Percentiles rank a stretch among this genome's conserved stretches.
These are phyloP conservation scores for Cremastinae sp. DNA, from an alignment of 2,888 invertebrate species.

Conservation along the genomic window DNA sequence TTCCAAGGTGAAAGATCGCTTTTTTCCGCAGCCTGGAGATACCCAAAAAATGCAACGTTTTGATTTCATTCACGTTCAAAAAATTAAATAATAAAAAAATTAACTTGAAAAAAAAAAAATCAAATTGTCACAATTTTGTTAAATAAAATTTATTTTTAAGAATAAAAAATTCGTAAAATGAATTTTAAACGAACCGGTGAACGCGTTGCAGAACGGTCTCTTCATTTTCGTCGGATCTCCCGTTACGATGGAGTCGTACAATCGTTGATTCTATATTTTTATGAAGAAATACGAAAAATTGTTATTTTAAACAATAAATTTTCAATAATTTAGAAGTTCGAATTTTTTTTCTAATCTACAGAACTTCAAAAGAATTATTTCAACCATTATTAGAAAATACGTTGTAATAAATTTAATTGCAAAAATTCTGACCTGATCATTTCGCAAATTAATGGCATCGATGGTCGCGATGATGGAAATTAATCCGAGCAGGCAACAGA, in stretches of 20 bases:
- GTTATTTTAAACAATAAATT: background rate
- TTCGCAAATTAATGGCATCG: conserved; percentile 1
- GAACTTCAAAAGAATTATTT: too few species aligned
- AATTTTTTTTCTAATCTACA: too few species aligned
- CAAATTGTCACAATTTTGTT: too few species aligned
- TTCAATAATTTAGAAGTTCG: too few species aligned
- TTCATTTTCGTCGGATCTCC: conserved; percentile 80
- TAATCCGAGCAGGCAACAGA: conserved; percentile 65
- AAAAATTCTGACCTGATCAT: conserved; percentile 25
- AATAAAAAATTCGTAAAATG: too few species aligned
- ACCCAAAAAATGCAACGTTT: background rate
- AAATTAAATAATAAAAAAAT: background rate
- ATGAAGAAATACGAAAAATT: too few species aligned
- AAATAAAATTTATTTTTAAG: too few species aligned
- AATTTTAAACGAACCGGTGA: conserved; percentile 85
- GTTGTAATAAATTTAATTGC: too few species aligned
- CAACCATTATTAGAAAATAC: too few species aligned
- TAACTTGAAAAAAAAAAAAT: conserved; percentile 15
- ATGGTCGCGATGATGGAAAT: conserved; percentile 54
- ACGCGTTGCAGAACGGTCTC: conserved; percentile 93
- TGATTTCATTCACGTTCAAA: background rate
- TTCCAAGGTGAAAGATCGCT: conserved; percentile 66
- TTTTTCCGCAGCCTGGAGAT: conserved; percentile 73
- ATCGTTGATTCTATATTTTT: conserved; percentile 67
- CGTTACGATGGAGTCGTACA: conserved; percentile 59